phyloP scores from a whole-genome alignment of 2,797 vertebrate species.

The Hippocampus kuda region DNA sequence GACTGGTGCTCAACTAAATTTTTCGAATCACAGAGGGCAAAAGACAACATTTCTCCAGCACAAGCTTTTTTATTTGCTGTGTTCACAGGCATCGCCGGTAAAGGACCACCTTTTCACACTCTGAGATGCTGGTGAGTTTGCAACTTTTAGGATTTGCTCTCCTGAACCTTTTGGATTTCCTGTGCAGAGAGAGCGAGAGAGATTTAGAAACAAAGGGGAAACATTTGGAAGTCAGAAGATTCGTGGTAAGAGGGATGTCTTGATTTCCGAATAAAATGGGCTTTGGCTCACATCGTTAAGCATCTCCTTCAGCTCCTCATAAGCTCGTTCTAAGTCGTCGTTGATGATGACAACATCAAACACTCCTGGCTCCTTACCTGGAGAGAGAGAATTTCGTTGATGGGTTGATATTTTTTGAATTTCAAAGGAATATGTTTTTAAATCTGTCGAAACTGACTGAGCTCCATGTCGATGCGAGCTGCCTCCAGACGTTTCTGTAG shows the following conservation, averaged over 20 bases:
- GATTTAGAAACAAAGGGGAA: neutral
- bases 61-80: constrained; percentile 1
- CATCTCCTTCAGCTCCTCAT: constrained; percentile 69
- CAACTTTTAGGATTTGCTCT: constrained; percentile 48
- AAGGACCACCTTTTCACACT: neutral
- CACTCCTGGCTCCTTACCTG: constrained; percentile 84
- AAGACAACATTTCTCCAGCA: constrained; percentile 4
- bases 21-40: constrained; percentile 3
- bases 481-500: constrained; percentile 79
- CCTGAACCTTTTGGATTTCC: constrained; percentile 67
- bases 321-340: constrained; percentile 82
- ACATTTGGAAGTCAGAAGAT: no score
- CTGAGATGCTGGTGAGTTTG: neutral
- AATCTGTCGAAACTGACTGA: constrained; percentile 69
- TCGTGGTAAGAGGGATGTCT: neutral
- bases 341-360: constrained; percentile 91
- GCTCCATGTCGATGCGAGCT: constrained; percentile 80
- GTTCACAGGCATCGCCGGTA: constrained; percentile 5
- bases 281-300: constrained; percentile 75
- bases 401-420: neutral
- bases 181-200: constrained; percentile 23
- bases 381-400: neutral
- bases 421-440: neutral
- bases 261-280: neutral
- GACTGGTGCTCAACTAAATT: constrained; percentile 9